A percentile compares a stretch with the other conserved stretches of the same genome.
Evolutionary conservation across 2,888 invertebrate species (phyloP).

Genomic region (Andrena flavipes): DNA sequence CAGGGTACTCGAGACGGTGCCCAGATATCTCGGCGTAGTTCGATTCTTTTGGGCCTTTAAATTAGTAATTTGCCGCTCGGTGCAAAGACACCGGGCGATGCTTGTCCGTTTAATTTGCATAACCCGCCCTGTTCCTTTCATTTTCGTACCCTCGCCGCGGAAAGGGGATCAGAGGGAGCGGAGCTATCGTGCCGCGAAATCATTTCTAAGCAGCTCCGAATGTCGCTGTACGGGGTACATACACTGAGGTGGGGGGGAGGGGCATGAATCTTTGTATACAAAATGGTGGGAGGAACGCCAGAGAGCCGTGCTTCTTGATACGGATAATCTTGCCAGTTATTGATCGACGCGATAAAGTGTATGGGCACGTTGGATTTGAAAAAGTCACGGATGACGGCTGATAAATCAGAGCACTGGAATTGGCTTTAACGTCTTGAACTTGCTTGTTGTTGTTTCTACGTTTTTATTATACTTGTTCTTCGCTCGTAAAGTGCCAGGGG

Average conservation of each 20-base stretch:
- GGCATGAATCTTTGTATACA: conserved; percentile 18
- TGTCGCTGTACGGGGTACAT: background rate
- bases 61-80: conserved; percentile 58
- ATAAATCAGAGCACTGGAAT: no score
- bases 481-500: background rate
- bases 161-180: background rate
- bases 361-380: background rate
- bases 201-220: conserved; percentile 2
- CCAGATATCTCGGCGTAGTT: conserved; percentile 49
- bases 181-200: conserved; percentile 5
- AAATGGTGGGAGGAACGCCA: background rate
- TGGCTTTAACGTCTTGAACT: background rate
- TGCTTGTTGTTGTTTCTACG: background rate
- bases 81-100: conserved; percentile 18
- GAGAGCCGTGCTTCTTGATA: conserved; percentile 11
- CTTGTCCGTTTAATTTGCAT: conserved; percentile 60
- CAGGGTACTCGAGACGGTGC: conserved; percentile 4
- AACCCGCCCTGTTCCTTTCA: conserved; percentile 42
- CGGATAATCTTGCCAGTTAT: conserved; percentile 16
- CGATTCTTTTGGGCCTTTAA: conserved; percentile 43
- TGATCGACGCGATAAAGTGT: background rate
- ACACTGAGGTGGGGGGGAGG: background rate
- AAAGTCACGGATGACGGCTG: no score
- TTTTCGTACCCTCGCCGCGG: conserved; percentile 5
- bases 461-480: background rate